Conservation (phyloP, 2,797 vertebrate genomes). For the Argentina silus region DNA sequence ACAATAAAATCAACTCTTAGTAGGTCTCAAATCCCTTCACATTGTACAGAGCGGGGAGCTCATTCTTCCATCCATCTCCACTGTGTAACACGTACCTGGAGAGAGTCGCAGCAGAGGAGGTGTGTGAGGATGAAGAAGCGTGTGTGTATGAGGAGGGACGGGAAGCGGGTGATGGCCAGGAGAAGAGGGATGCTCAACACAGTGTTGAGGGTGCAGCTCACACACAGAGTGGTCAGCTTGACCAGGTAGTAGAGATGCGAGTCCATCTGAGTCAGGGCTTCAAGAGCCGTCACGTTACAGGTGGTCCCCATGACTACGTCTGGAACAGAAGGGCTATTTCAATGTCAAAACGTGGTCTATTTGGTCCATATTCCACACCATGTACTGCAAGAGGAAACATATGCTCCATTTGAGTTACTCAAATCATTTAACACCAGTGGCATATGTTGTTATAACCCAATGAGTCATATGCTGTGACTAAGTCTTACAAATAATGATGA, state of each 20-base stretch:
- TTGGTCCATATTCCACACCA: too few relatives aligned
- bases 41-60: too few relatives aligned
- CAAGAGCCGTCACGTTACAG: constrained; percentile 40
- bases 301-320: constrained; percentile 19
- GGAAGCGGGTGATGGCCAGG: constrained; percentile 36
- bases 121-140: constrained; percentile 53
- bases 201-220: constrained; percentile 42
- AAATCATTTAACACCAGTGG: neutral
- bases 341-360: too few relatives aligned
- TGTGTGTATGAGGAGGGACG: constrained; percentile 43
- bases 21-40: too few relatives aligned
- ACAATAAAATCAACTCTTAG: neutral
- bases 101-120: constrained; percentile 51
- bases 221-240: constrained; percentile 36
- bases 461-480: too few relatives aligned
- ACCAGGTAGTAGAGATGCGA: constrained; percentile 40
- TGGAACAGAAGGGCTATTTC: neutral
- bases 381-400: too few relatives aligned
- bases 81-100: constrained; percentile 28
- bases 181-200: constrained; percentile 41
- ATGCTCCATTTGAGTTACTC: neutral
- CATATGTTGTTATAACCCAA: too few relatives aligned
- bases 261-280: constrained; percentile 37
- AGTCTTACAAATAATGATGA: too few relatives aligned
- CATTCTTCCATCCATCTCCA: neutral